Percentiles rank a stretch among this genome's conserved stretches.
Conservation (phyloP, 2,797 vertebrate genomes). For the Masticophis lateralis region DNA sequence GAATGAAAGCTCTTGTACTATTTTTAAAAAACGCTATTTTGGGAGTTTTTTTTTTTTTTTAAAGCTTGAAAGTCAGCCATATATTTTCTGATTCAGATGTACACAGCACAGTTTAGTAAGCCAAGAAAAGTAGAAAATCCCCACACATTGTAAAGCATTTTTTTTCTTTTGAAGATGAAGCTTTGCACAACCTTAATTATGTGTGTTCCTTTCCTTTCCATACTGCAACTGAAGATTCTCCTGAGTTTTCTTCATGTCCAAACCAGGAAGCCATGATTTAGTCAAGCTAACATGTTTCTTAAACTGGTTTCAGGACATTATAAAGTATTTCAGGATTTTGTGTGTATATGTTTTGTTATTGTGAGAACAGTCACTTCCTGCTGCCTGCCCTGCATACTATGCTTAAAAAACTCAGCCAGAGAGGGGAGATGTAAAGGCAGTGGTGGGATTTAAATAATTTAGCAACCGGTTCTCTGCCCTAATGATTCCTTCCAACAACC, state of each 20-base stretch:
- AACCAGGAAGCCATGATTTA: neutral
- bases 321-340: neutral
- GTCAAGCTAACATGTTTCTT: neutral
- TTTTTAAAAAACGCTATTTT: slow-evolving; percentile 42
- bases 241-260: neutral
- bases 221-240: neutral
- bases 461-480: no score
- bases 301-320: neutral
- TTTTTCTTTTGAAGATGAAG: neutral
- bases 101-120: neutral
- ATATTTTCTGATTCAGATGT: neutral
- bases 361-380: neutral
- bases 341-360: neutral
- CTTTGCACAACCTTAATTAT: neutral
- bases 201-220: neutral
- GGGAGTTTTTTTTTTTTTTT: slow-evolving; percentile 4
- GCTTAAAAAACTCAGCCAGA: neutral
- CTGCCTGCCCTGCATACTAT: neutral
- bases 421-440: neutral
- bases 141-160: neutral
- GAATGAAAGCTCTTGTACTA: slow-evolving; percentile 24
- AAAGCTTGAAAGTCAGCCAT: slow-evolving; percentile 1
- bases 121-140: neutral
- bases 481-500: no score
- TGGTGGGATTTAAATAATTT: no score